Evolutionary conservation across 2,113 vertebrate species (phyloP).

Genomic region (Pholis gunnellus): DNA sequence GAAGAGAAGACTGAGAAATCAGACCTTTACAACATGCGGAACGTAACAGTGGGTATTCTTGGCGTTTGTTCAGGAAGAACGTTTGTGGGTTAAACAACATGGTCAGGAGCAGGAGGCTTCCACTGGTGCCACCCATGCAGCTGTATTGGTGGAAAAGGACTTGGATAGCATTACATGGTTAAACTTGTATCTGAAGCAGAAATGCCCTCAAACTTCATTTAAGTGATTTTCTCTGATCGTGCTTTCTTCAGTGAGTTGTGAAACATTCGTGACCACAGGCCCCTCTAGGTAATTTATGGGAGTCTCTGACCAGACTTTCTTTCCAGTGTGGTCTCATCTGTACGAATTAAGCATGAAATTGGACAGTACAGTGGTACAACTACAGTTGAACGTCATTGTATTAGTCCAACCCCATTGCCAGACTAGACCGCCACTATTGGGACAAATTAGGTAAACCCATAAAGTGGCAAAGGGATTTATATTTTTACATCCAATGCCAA

Average conservation of each 20-base stretch:
- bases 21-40: neutral
- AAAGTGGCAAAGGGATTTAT: neutral
- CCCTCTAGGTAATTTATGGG: neutral
- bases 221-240: neutral
- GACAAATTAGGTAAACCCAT: neutral
- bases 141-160: neutral
- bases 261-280: constrained; percentile 7
- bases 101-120: neutral
- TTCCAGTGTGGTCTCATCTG: neutral
- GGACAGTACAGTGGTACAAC: neutral
- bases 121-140: constrained; percentile 1
- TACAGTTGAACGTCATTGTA: neutral
- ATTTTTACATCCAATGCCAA: neutral
- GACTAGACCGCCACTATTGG: neutral
- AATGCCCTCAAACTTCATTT: neutral
- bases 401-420: neutral
- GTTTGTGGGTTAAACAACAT: constrained; percentile 19
- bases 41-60: neutral
- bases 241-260: neutral
- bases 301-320: neutral
- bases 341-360: neutral
- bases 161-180: neutral
- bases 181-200: neutral
- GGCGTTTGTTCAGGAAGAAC: neutral
- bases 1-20: neutral